Base-by-base conservation (phyloP, 2,797 vertebrate species). In the Sebastes minor region DNA sequence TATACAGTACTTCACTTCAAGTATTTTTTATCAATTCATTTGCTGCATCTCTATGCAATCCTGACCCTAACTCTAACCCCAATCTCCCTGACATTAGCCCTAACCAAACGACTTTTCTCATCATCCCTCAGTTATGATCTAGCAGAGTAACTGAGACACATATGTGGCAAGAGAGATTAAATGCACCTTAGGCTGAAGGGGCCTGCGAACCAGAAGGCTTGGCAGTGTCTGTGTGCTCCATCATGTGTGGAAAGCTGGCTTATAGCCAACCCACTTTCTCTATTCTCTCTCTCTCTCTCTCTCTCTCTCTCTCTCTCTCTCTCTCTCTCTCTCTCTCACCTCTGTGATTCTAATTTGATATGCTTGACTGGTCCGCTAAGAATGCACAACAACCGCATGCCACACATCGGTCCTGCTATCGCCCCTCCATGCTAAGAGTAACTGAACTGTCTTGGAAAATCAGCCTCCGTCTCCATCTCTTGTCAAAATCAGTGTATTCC, bases 201-300 rank as follows among this genome's bases (percentile, higher is more conserved):
- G 80, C 76, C 84, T 86, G 76, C 55, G 74, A 30, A 88, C 57
- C 86, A 87, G 84, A 84, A 82, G 74, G 76, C 82, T 76, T 86
- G 72, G 86, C 76, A 78, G 68, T 33, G 79, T 81, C 63, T 76
- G 28, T 78, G 85, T 84, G 80, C 81, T 82, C 79, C 49, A 56
- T 80, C 79, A 80, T 92, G 86, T 88, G 84, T 90, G 90, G 82
- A 89, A 86, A 90, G 78, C 76, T 91, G 90, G 91, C 91, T 83
- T 56, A 49, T 3, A 64, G 85, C 87, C 91, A 87, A 14, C 57
- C 76, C 66, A 55, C 75, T 85, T 76, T 81, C 77, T 80, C 68
- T 85, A 3, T 67, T 53, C 61, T 85, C 81, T 69, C 84, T 66
- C 81, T 33, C 80, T 69, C 84, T 65, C 76, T 76, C 81, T 28